Base-by-base conservation (phyloP, 2,113 vertebrate genomes). In the Hepsetus odoe region DNA sequence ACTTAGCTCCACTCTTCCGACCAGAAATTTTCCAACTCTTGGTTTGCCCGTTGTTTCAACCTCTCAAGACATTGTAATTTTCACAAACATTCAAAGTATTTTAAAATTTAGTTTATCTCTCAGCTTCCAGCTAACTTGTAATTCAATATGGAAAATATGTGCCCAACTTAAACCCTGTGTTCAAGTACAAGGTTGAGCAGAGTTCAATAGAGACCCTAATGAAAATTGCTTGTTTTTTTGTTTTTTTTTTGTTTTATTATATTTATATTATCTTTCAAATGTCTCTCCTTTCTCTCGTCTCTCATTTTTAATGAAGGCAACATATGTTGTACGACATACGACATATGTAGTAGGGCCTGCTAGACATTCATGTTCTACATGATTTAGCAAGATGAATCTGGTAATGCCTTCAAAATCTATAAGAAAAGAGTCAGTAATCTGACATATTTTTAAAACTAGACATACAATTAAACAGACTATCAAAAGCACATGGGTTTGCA, bases 81-180 rank as follows among this genome's bases (percentile, higher is more conserved):
- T 75, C 30, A 64, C 28, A 53, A 75, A 64, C n/a, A 33, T 33
- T 38, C 61, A 38, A 38, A 20, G 32, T 65, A 65, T 65, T 65
- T 65, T 51, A 46, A 61, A 74, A 74, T 74, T 20, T 9, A 32
- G 72, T 65, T 65, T 65, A 64, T 64, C 30, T 33, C 30, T n/a
- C 6, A 7, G 30, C 58, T 35, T 1, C 30, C 32, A 18, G 30
- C 61, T 65, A 65, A 65, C 61, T n/a, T 65, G 2, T 65, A 65
- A 65, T 65, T 65, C 61, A 65, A 35, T n/a, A 65, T 18, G 33
- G 33, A 65, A 65, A 65, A n/a, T 12, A 38, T 38, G 61, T 20
- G 32, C 61, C 35, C 18, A 38, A 11, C 18, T n/a, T 35, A 38
- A 65, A 38, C 30, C 20, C 61, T 65, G 33, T 38, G n/a, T 38